phyloP scores from a whole-genome alignment of 2,113 vertebrate genomes.

The Melospiza georgiana region DNA sequence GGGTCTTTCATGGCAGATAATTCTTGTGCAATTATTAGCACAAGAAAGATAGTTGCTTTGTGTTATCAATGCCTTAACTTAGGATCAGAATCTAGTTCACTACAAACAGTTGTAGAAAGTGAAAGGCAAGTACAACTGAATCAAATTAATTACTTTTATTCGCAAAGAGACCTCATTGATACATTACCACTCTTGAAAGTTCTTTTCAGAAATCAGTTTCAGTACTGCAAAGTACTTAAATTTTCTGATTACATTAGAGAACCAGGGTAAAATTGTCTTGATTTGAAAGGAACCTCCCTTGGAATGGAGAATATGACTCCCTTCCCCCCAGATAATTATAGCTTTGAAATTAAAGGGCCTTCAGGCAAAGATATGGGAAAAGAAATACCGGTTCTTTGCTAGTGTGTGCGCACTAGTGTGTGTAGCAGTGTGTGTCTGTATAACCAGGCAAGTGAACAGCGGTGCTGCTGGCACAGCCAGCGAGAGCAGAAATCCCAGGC shows the following conservation, averaged over 20 bases:
- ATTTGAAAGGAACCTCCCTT: not conserved
- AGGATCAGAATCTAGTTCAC: not conserved
- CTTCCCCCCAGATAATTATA: no score
- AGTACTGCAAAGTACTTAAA: not conserved
- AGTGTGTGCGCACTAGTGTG: no score
- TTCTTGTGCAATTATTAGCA: not conserved
- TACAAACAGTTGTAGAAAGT: not conserved
- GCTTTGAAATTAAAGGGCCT: no score
- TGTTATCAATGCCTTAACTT: not conserved
- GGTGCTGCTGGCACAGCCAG: no score
- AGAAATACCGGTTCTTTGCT: no score
- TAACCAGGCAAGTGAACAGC: no score
- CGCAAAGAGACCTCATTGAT: not conserved
- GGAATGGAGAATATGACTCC: no score
- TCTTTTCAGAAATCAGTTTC: not conserved
- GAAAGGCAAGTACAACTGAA: not conserved
- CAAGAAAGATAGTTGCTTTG: not conserved
- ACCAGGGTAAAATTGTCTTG: not conserved
- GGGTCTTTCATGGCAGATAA: not conserved
- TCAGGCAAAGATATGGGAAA: no score
- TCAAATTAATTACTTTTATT: not conserved
- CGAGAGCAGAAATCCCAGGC: no score
- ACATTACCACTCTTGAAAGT: not conserved
- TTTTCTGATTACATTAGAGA: not conserved
- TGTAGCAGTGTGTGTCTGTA: no score